These are phyloP conservation scores for Lasioglossum leucozonium DNA, from an alignment of 2,888 invertebrate genomes.

Conservation along the genomic window DNA sequence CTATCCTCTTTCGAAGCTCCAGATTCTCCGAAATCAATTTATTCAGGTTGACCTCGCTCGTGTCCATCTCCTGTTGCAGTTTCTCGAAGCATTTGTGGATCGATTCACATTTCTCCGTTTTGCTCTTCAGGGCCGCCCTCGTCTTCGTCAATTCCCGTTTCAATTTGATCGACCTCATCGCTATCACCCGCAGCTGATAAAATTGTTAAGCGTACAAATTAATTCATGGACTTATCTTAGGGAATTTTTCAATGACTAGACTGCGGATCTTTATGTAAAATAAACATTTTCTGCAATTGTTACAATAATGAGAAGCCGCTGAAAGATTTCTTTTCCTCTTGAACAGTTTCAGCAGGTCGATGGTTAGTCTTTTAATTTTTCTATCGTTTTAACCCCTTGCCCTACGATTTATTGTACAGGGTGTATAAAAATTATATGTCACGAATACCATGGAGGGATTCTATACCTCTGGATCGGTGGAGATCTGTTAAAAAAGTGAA, in stretches of 20 bases:
- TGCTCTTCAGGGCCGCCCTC: constrained; percentile 55
- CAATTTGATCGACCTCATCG: constrained; percentile 59
- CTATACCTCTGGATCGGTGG: too few species aligned
- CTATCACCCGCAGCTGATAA: constrained; percentile 61
- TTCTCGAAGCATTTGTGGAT: constrained; percentile 61
- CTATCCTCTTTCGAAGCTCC: constrained; percentile 68
- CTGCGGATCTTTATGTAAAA: too few species aligned
- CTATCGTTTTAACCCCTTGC: too few species aligned
- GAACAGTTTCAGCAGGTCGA: too few species aligned
- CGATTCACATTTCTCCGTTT: constrained; percentile 61
- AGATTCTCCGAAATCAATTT: constrained; percentile 70
- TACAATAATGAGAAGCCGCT: too few species aligned
- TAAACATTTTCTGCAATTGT: too few species aligned
- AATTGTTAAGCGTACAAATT: not conserved
- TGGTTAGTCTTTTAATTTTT: too few species aligned
- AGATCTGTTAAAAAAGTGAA: too few species aligned
- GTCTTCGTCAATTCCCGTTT: constrained; percentile 60
- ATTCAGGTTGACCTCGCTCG: constrained; percentile 66
- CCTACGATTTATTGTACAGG: too few species aligned
- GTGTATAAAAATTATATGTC: too few species aligned
- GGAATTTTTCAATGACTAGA: not conserved
- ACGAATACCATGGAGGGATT: too few species aligned
- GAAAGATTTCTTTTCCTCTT: too few species aligned
- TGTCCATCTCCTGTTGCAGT: constrained; percentile 68
- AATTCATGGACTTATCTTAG: not conserved